phyloP scores from a whole-genome alignment of 2,113 vertebrate species.

The Gymnorhina tibicen region DNA sequence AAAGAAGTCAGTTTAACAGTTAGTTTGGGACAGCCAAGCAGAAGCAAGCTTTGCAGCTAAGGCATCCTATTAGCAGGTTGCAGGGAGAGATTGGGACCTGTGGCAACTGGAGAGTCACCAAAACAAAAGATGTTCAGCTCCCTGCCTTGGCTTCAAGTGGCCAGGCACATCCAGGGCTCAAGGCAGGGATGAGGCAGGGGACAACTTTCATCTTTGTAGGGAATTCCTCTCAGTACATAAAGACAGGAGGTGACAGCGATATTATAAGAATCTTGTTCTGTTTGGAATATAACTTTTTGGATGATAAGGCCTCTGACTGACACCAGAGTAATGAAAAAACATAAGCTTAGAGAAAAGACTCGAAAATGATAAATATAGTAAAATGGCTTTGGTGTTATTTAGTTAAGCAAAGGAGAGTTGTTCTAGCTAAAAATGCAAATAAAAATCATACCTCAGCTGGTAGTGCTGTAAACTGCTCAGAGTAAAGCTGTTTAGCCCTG shows the following conservation, averaged over 20 bases:
- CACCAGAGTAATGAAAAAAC: not conserved
- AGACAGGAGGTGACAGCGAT: not conserved
- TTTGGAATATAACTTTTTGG: not conserved
- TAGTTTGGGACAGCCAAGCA: not conserved
- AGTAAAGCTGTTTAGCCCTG: not conserved
- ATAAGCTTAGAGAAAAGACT: not conserved
- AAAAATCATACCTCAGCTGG: not conserved
- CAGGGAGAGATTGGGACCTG: not conserved
- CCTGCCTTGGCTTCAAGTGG: not conserved
- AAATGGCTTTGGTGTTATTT: not conserved
- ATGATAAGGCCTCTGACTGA: not conserved
- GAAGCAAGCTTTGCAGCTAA: not conserved
- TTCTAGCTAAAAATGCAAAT: not conserved
- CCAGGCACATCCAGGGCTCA: not conserved
- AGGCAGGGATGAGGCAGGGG: not conserved
- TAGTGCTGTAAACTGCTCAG: not conserved
- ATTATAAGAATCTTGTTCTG: not conserved
- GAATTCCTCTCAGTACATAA: not conserved
- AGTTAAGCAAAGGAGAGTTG: not conserved
- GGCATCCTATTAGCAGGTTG: not conserved
- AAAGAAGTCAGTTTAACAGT: not conserved
- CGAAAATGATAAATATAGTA: not conserved
- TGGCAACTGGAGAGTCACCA: not conserved
- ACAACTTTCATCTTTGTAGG: not conserved
- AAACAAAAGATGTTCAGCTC: not conserved